Base-by-base conservation (phyloP, 2,113 vertebrate genomes). In the Anhinga rufa region DNA sequence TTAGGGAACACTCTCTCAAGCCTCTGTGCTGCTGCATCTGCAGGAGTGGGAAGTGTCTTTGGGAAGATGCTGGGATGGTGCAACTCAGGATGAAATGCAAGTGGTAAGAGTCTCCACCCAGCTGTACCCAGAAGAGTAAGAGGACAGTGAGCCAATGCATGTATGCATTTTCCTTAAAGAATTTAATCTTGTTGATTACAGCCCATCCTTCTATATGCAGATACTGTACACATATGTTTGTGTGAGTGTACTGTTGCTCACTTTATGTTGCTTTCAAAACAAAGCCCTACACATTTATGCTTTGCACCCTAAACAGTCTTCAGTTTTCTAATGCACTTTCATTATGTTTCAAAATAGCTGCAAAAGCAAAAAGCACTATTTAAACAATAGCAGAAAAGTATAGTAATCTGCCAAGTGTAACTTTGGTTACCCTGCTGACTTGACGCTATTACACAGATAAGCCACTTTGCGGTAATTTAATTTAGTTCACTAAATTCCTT, bases 141-240 rank as follows among this genome's bases (percentile, higher is more conserved):
- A 57, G 22, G 40, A 54, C 44, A 17, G 62, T 1, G 17, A 52
- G 31, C 29, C 18, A 40, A 31, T 4, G 7, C 34, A 8, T 10
- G 14, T 28, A 34, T 9, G 26, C 9, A 3, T 38, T 78, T 84
- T 69, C 74, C 85, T 69, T 36, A 7, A 71, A 68, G 49, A 64
- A 74, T 38, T 55, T 20, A 12, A 51, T 74, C 49, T 29, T 31
- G 31, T 44, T 58, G 29, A 31, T 34, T 19, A 17, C 49, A 81
- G n/a, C 31, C 65, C 66, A 29, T 36, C 36, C 48, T 38, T 17
- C 57, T 49, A 4, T 7, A 17, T 11, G 28, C 54, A 61, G 48
- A 16, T n/a, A 29, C 14, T 3, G 36, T 24, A 20, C 8, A 49
- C 9, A 0, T 24, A 5, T 2, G 42, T 31, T 57, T 55, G 3